phyloP scores from a whole-genome alignment of 2,113 vertebrate species.

The Sclerurus mexicanus region DNA sequence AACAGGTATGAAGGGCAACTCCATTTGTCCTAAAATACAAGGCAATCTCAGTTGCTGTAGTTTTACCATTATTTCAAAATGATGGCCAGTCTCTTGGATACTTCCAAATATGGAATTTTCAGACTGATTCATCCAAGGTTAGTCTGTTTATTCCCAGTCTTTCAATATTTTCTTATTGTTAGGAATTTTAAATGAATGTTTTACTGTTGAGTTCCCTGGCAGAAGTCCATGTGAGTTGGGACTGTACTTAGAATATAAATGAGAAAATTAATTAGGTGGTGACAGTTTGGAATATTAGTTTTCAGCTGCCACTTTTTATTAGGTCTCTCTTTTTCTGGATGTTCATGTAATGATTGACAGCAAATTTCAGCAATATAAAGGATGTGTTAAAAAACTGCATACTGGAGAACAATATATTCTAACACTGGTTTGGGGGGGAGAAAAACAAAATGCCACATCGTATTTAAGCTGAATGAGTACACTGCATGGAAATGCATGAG shows the following conservation, averaged over 20 bases:
- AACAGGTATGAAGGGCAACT: neutral
- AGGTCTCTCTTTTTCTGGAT: neutral
- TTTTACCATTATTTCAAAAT: neutral
- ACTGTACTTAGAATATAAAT: neutral
- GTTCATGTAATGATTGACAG: neutral
- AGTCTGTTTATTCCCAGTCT: neutral
- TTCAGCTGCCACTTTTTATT: slow-evolving; percentile 16
- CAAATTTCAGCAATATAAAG: neutral
- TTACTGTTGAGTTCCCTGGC: neutral
- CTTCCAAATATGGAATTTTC: neutral
- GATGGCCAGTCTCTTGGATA: neutral
- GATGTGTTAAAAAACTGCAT: neutral
- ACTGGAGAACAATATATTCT: neutral
- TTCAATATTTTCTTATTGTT: slow-evolving; percentile 7
- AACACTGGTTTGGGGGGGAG: neutral
- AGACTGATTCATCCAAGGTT: neutral
- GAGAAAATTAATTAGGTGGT: slow-evolving; percentile 43
- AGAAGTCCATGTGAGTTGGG: neutral
- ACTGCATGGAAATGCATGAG: neutral
- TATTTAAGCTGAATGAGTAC: neutral
- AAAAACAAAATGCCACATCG: neutral
- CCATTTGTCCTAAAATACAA: neutral
- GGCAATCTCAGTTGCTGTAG: neutral
- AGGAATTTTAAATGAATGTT: neutral
- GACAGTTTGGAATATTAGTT: slow-evolving; percentile 7